Conservation (phyloP, 2,113 vertebrate species). For the Corythaeola cristata region DNA sequence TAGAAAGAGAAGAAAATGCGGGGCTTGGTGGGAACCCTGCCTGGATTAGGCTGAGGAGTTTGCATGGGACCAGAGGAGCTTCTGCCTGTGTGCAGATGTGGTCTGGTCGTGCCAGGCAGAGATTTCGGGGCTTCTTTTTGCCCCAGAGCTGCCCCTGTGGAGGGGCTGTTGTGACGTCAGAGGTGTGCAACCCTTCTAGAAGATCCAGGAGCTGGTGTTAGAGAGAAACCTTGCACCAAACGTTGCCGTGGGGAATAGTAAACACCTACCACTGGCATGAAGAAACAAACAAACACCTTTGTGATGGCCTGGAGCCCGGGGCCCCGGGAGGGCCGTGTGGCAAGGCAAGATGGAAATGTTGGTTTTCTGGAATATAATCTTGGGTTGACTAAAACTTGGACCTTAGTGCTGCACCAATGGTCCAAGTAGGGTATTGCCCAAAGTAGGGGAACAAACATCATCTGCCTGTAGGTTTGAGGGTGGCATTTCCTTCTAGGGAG, state of each 20-base stretch:
- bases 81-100: neutral
- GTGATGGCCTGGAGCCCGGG: neutral
- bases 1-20: neutral
- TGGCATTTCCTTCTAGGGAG: neutral
- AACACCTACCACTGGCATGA: neutral
- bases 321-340: neutral
- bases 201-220: accelerated
- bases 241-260: neutral
- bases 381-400: neutral
- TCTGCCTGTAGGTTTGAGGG: neutral
- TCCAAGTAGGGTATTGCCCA: neutral
- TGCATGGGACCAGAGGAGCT: neutral
- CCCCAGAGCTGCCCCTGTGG: neutral
- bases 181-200: neutral
- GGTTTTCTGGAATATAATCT: neutral
- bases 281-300: neutral
- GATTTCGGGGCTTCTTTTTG: neutral
- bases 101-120: neutral
- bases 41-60: neutral
- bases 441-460: neutral
- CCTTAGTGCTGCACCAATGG: neutral
- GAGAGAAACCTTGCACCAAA: neutral
- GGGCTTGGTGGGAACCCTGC: neutral
- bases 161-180: constrained; percentile 1
- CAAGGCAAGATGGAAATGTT: neutral